Evolutionary conservation across 2,797 vertebrate species (phyloP), one percentile per base, ranked within the genome.

Genomic region (Liparis tanakae): DNA sequence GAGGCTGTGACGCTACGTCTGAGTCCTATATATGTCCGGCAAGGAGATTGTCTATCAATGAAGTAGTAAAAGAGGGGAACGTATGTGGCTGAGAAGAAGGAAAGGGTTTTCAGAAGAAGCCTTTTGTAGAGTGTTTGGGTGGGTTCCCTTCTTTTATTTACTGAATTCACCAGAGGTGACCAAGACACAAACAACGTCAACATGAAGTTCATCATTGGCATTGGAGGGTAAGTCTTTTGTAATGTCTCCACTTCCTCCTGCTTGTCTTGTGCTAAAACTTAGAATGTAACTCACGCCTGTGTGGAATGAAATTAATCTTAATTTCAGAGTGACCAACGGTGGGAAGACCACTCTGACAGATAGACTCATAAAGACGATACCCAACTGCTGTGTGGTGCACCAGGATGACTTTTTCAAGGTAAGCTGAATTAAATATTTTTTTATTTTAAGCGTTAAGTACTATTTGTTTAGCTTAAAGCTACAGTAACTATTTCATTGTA

Each of bases 321-420:
- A 50, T 57, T 78, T 17, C 89, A 99, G 97, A 6, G 94, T 98
- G 94, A 99, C 97, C 93, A 99, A 98, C 63, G 95, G 97, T 79
- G 97, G 98, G 34, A 99, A 99, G 93, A 99, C 97, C 87, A 99
- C 97, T 53, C 41, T 99, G 92, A 97, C 97, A 70, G 94, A 95
- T 67, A 92, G 86, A 72, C 92, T 99, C 10, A 43, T 93, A 79
- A 94, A 94, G 87, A 92, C 86, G 1, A 93, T 99, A 57, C 97
- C 98, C 66, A 98, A 97, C 90, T 98, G 97, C 90, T 99, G 97
- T 1, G 96, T 98, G 55, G 94, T 99, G 57, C 97, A 98, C 70
- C 98, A 99, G 83, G 98, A 99, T 54, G 96, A 98, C 85, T 99
- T 99, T 85, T 99, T 95, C 93, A 99, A 98, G 96, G 98, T 99